Evolutionary conservation across 2,113 vertebrate species (phyloP), one percentile per base, ranked within the genome.

Genomic region (Ptyas mucosa): DNA sequence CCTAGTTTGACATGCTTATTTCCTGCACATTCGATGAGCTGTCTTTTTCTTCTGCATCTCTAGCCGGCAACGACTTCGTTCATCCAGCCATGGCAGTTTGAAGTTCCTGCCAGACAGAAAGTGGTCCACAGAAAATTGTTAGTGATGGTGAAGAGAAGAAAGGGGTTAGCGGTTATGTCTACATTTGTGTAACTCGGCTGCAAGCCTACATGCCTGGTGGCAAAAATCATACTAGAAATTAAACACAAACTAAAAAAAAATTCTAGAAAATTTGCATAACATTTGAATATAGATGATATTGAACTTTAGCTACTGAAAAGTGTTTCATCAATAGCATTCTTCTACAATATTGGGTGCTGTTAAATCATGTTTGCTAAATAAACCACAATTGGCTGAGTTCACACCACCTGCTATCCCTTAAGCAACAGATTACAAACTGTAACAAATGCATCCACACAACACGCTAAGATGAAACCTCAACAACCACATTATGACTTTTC

Each of bases 41-140:
- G 99, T 99, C 97, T 99, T 99, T 98, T 99, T 99, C 96, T 99
- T 99, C 97, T 98, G 99, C 96, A 99, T 98, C 97, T 99, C 99
- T 94, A 99, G 97, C 94, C 99, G 98, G 95, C 99, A 99, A 91
- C 99, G 98, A 95, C 99, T 99, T 91, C 98, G 98, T 94, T 99
- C 99, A 1, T 99, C 99, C 97, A 99, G 97, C 99, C 99, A 99
- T 26, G 99, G 99, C 95, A 99, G 97, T 97, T 99, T 98, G 85
- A 99, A 99, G 96, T 99, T 99, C 97, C 99, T 99, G 95, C 0
- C 21, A 89, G 89, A 93, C 93, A 87, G 81, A 93, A 85, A 94
- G 88, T 86, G 39, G 26, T 89, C 90, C 53, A 90, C 90, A 12
- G 9, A 55, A 89, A 69, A 91, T n/a, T 88, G 90, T 20, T 87